Percentiles rank a stretch among this genome's conserved stretches.
These are phyloP conservation scores for Hemistola chrysoprasaria DNA, from an alignment of 2,888 invertebrate species.

Conservation along the genomic window DNA sequence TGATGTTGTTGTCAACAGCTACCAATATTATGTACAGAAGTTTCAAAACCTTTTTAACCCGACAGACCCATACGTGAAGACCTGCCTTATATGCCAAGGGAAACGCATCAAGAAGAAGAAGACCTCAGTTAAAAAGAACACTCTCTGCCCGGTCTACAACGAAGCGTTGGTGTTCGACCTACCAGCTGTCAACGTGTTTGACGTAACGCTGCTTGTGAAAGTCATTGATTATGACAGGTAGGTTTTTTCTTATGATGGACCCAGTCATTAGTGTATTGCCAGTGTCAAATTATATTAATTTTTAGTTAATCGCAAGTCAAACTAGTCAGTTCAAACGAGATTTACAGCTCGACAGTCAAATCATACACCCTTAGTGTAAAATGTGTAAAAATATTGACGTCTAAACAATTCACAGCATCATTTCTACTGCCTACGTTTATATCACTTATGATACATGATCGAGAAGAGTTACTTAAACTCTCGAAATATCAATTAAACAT, in stretches of 20 bases:
- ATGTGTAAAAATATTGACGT: too few species aligned
- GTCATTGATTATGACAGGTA: slow-evolving; percentile 95
- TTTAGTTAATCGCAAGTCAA: too few species aligned
- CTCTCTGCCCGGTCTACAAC: slow-evolving; percentile 94
- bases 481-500: slow-evolving; percentile 9
- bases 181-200: slow-evolving; percentile 90
- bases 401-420: too few species aligned
- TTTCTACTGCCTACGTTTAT: too few species aligned
- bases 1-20: too few species aligned
- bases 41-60: slow-evolving; percentile 6
- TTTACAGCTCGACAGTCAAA: too few species aligned
- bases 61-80: slow-evolving; percentile 96
- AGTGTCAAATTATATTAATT: too few species aligned
- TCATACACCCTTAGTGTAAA: too few species aligned
- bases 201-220: slow-evolving; percentile 91
- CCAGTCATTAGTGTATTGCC: too few species aligned
- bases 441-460: too few species aligned
- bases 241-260: slow-evolving; percentile 34
- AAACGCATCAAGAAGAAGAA: slow-evolving; percentile 96
- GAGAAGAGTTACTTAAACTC: slow-evolving; percentile 12
- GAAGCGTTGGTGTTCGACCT: slow-evolving; percentile 97
- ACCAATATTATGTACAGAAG: neutral
- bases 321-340: too few species aligned
- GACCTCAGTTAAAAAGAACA: slow-evolving; percentile 94
- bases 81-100: slow-evolving; percentile 92